These are phyloP conservation scores for Castor canadensis DNA, from an alignment of 2,113 vertebrate genomes.

Conservation along the genomic window DNA sequence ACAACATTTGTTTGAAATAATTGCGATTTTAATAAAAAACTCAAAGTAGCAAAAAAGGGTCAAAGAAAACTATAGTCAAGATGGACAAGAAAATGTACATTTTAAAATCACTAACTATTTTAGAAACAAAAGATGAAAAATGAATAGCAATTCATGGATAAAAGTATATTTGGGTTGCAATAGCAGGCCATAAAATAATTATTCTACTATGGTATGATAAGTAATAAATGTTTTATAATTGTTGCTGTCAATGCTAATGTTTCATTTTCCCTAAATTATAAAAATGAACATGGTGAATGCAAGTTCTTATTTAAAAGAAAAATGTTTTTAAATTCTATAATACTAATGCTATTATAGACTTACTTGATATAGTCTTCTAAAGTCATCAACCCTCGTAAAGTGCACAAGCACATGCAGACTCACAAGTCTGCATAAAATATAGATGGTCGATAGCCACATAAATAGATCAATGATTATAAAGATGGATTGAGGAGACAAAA, in stretches of 20 bases:
- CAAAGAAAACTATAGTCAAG: slow-evolving; percentile 34
- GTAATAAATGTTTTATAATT: slow-evolving; percentile 34
- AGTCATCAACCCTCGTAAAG: slow-evolving; percentile 48
- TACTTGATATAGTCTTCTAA: slow-evolving; percentile 51
- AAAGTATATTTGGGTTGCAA: slow-evolving; percentile 15
- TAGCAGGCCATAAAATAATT: slow-evolving; percentile 19
- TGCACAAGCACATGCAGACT: slow-evolving; percentile 24
- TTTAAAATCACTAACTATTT: not conserved
- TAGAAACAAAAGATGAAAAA: slow-evolving; percentile 35
- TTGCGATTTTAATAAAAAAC: not conserved
- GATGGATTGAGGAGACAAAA: slow-evolving; percentile 66
- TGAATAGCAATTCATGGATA: not conserved
- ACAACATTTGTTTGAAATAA: not conserved
- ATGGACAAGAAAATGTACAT: not conserved
- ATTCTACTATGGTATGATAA: slow-evolving; percentile 4
- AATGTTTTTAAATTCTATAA: slow-evolving; percentile 36
- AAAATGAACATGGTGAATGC: slow-evolving; percentile 29
- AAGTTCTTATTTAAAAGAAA: slow-evolving; percentile 51
- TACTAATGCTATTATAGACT: not conserved
- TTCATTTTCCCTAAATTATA: slow-evolving; percentile 42
- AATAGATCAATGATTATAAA: slow-evolving; percentile 74
- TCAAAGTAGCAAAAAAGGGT: not conserved
- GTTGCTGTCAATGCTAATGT: slow-evolving; percentile 47
- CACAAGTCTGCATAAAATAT: slow-evolving; percentile 61
- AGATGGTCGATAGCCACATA: slow-evolving; percentile 41